phyloP scores from a whole-genome alignment of 1,140 invertebrate species.

The Nautilus pompilius region DNA sequence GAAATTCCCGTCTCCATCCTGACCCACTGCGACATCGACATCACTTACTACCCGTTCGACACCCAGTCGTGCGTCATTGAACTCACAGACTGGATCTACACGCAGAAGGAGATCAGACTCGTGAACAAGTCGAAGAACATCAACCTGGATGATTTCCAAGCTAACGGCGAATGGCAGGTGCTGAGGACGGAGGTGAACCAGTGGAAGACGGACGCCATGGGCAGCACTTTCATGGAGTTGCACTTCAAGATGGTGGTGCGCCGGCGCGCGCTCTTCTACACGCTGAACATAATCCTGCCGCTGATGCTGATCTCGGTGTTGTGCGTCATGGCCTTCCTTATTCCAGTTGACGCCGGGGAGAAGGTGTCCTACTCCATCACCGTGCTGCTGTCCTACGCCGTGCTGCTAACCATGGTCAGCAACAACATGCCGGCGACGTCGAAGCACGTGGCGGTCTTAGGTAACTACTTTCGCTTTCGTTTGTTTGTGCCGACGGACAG shows the following conservation, averaged over 20 bases:
- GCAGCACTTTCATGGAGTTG: conserved; percentile 19
- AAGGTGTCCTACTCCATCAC: conserved; percentile 27
- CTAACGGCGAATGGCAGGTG: conserved; percentile 11
- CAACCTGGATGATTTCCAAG: conserved; percentile 7
- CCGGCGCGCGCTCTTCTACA: conserved; percentile 13
- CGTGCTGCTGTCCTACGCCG: conserved; percentile 22
- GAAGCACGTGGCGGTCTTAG: conserved; percentile 13
- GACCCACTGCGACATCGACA: conserved; percentile 80
- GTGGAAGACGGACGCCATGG: background rate
- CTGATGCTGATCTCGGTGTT: conserved; percentile 20
- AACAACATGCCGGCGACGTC: conserved; percentile 27
- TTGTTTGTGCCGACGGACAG: no score
- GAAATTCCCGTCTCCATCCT: conserved; percentile 96
- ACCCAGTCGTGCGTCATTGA: conserved; percentile 93
- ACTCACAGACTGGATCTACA: conserved; percentile 93
- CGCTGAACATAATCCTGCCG: conserved; percentile 24
- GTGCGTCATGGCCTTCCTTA: conserved; percentile 19
- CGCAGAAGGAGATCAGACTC: conserved; percentile 9
- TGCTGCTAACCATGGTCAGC: conserved; percentile 25
- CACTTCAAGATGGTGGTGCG: conserved; percentile 16
- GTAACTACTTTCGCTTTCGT: no score
- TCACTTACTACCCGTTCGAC: conserved; percentile 72
- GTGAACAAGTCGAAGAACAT: conserved; percentile 3
- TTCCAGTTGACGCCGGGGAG: conserved; percentile 29
- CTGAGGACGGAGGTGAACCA: background rate